These are phyloP conservation scores for Cryptocheilus praepositus DNA, from an alignment of 2,888 invertebrate genomes.

Conservation along the genomic window DNA sequence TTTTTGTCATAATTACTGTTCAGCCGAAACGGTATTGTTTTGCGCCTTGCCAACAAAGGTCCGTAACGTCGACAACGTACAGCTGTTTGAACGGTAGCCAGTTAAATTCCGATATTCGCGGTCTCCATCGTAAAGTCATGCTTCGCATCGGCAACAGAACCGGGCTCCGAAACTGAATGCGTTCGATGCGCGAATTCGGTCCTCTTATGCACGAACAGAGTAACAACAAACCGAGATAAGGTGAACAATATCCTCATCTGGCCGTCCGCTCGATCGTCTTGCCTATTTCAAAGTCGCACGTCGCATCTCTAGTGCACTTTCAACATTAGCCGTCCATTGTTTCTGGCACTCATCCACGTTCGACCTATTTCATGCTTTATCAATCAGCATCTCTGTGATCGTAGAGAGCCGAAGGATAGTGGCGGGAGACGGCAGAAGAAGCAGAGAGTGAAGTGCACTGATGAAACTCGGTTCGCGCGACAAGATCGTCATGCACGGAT, in stretches of 20 bases:
- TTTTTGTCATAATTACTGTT: too few relatives aligned
- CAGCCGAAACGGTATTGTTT: too few relatives aligned
- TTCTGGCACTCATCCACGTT: constrained; percentile 48
- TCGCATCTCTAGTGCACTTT: constrained; percentile 46
- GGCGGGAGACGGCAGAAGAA: background rate
- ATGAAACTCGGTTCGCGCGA: constrained; percentile 17
- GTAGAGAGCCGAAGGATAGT: constrained; percentile 28
- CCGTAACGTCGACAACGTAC: too few relatives aligned
- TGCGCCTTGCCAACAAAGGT: too few relatives aligned
- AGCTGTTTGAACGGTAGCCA: too few relatives aligned
- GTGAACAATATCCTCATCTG: constrained; percentile 53
- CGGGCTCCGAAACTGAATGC: constrained; percentile 5
- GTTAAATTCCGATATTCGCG: background rate
- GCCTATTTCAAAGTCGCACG: constrained; percentile 20
- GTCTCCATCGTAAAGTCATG: background rate
- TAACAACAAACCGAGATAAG: too few relatives aligned
- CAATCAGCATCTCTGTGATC: constrained; percentile 45
- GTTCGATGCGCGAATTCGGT: too few relatives aligned
- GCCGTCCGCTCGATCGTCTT: constrained; percentile 36
- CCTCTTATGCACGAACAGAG: too few relatives aligned
- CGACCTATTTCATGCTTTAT: constrained; percentile 55
- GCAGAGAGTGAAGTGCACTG: too few relatives aligned
- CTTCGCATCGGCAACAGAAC: background rate
- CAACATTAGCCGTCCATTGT: constrained; percentile 56
- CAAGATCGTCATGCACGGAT: constrained; percentile 36